Evolutionary conservation across 2,888 invertebrate genomes (phyloP).

Genomic region (Caenorhabditis parvicauda): DNA sequence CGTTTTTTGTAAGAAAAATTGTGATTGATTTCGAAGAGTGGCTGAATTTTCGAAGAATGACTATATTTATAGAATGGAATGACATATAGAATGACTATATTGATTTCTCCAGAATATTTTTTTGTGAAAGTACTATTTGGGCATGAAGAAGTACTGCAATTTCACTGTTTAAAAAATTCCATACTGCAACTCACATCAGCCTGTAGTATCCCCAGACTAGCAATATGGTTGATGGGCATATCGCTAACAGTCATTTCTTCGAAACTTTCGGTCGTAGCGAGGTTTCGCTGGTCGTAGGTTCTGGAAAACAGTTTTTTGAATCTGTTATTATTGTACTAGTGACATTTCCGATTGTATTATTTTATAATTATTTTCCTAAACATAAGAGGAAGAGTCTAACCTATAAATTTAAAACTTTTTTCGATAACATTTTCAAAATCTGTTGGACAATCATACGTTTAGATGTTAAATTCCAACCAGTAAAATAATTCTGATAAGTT

Average conservation of each 20-base stretch:
- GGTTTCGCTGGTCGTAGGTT: slow-evolving; percentile 3
- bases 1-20: too few relatives aligned
- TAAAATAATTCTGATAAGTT: too few relatives aligned
- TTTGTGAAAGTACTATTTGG: too few relatives aligned
- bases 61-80: too few relatives aligned
- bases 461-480: too few relatives aligned
- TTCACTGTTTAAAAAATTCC: neutral
- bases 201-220: slow-evolving; percentile 39
- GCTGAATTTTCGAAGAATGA: too few relatives aligned
- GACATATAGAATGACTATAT: too few relatives aligned
- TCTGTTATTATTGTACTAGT: neutral
- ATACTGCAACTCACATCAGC: slow-evolving; percentile 25
- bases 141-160: neutral
- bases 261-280: slow-evolving; percentile 30
- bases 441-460: too few relatives aligned
- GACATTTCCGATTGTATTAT: neutral
- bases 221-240: slow-evolving; percentile 36
- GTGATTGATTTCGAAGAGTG: too few relatives aligned
- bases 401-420: neutral
- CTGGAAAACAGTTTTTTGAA: too few relatives aligned
- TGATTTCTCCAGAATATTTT: too few relatives aligned
- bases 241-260: slow-evolving; percentile 25
- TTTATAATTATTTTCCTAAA: neutral
- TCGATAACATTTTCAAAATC: neutral
- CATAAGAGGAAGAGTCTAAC: neutral